These are phyloP conservation scores for Phenganax subtilis DNA, from an alignment of 92 coral and sea anemone genomes.

Conservation along the genomic window DNA sequence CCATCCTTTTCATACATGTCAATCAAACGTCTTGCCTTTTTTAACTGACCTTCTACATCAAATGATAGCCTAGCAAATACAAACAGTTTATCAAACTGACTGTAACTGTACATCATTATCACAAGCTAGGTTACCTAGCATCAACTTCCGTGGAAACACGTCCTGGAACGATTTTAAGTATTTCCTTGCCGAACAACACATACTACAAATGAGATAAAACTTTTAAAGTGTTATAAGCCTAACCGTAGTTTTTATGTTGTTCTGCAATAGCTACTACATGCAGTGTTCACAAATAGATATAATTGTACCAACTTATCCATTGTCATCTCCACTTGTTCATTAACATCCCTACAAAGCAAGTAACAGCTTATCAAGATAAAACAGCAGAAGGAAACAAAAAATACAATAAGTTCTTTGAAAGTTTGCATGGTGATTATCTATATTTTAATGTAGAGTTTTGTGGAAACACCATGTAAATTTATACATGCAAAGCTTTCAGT, in stretches of 20 bases:
- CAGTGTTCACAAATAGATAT: too few relatives aligned
- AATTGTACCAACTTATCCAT: constrained; percentile 86
- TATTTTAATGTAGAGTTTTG: too few relatives aligned
- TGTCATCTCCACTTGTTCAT: constrained; percentile 79
- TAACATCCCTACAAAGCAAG: constrained; percentile 54
- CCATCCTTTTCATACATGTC: constrained; percentile 71
- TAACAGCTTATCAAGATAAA: background rate
- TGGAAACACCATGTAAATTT: too few relatives aligned
- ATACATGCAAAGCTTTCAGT: too few relatives aligned
- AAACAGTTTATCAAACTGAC: background rate
- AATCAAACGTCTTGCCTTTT: constrained; percentile 79
- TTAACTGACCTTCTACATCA: constrained; percentile 78
- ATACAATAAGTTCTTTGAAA: too few relatives aligned
- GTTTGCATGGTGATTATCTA: too few relatives aligned
- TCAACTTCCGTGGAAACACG: constrained; percentile 97
- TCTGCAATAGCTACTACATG: background rate
- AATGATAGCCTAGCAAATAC: constrained; percentile 66
- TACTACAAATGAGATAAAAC: constrained; percentile 50
- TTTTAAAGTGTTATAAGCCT: background rate
- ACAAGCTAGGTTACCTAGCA: constrained; percentile 67
- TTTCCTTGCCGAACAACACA: constrained; percentile 87
- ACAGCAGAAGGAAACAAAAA: too few relatives aligned
- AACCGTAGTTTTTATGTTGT: background rate
- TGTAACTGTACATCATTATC: background rate
- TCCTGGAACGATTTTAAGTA: constrained; percentile 85